Base-by-base conservation (phyloP, 2,888 invertebrate species). In the Galerucella nymphaeae region DNA sequence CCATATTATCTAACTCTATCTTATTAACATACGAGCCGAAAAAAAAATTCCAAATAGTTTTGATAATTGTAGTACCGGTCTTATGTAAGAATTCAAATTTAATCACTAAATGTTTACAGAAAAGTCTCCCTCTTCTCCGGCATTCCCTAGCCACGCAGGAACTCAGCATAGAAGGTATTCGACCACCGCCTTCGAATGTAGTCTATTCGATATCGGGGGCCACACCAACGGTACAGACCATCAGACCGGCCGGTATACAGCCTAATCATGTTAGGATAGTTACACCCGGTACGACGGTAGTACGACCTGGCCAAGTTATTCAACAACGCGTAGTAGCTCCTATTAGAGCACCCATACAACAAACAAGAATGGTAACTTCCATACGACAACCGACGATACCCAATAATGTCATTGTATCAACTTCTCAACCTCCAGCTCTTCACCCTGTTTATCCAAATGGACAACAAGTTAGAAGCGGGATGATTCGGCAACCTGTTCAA, bases 141-240 rank as follows among this genome's bases (percentile, higher is more conserved):
- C 96, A 96, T 86, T 96, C 97, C 18, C 89, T 98, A 80, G 94
- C 94, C 75, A 94, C 92, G 57, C 94, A 95, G 87, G 97, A 97
- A 87, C 89, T 98, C 84, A 91, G 93, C 42, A 98, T 99, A 82
- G 98, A 98, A 80, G 98, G 98, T 14, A 97, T 99, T 82, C 93
- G 93, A 84, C 94, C 98, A 11, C 98, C 98, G 16, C 93, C 95
- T 23, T 89, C 93, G 76, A 91, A 91, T 75, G 90, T 93, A 64
- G 91, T 93, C 55, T 90, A 90, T 82, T 89, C 91, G 57, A 87
- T 89, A 79, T 88, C 89, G 72, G 86, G 83, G 59, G 83, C 85
- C 14, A 83, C 87, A n/a, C 84, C 88, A 58, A 85, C 86, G 10
- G 84, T 86, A 10, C 86, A 86, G 75, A 84, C 85, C 11, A 76